phyloP scores from a whole-genome alignment of 2,113 vertebrate genomes.

The Ailuropoda melanoleuca region DNA sequence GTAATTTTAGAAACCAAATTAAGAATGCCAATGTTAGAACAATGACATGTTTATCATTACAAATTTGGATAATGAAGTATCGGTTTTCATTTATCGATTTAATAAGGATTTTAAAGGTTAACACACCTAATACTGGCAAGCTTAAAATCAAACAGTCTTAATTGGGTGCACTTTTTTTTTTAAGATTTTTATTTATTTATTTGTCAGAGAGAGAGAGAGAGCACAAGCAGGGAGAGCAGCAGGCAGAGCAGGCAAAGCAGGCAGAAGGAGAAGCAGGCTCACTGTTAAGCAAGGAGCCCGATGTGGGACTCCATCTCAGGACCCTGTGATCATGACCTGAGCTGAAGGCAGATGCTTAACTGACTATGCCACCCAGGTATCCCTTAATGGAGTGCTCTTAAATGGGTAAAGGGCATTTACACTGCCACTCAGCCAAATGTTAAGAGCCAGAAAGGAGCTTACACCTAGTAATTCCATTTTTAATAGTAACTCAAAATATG shows the following conservation, averaged over 20 bases:
- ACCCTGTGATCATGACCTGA: too few species aligned
- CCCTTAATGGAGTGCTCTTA: background rate
- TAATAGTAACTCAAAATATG: background rate
- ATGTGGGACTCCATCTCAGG: too few species aligned
- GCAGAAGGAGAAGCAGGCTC: too few species aligned
- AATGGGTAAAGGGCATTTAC: background rate
- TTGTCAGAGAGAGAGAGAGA: too few species aligned
- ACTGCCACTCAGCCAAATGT: background rate
- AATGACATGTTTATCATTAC: background rate
- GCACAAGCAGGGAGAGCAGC: too few species aligned
- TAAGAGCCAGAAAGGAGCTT: background rate
- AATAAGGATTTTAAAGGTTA: background rate
- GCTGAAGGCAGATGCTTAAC: too few species aligned
- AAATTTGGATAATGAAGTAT: background rate
- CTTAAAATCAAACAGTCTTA: background rate
- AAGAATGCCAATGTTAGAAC: background rate
- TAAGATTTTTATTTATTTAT: too few species aligned
- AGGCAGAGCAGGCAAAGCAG: too few species aligned
- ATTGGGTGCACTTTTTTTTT: background rate
- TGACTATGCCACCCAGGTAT: too few species aligned
- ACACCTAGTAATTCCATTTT: background rate
- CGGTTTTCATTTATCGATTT: background rate
- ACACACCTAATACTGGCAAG: background rate
- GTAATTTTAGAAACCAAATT: conserved; percentile 19
- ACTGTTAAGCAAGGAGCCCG: too few species aligned